These are phyloP conservation scores for Chloropsis cyanopogon DNA, from an alignment of 2,113 vertebrate genomes.

Conservation along the genomic window DNA sequence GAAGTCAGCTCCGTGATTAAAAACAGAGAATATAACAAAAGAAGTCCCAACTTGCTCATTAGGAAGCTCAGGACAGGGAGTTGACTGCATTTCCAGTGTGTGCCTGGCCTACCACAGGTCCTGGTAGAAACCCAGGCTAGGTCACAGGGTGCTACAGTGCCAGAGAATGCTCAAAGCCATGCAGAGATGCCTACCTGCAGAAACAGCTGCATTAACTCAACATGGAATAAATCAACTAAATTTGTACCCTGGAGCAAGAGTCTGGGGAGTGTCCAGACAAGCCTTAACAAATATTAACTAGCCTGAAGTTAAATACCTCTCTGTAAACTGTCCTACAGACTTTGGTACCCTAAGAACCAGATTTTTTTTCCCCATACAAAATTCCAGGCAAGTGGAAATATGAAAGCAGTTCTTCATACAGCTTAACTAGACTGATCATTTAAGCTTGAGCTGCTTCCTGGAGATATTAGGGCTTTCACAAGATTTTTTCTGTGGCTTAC, in stretches of 20 bases:
- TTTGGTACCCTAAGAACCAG: neutral
- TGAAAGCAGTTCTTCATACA: neutral
- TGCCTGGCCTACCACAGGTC: neutral
- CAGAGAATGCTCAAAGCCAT: neutral
- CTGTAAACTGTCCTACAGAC: conserved; percentile 1
- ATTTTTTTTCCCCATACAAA: neutral
- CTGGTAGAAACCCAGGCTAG: neutral
- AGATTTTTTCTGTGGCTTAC: neutral
- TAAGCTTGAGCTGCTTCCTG: neutral
- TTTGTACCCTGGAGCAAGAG: conserved; percentile 23
- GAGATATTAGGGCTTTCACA: neutral
- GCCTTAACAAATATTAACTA: conserved; percentile 41
- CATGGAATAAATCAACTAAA: neutral
- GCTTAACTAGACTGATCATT: neutral
- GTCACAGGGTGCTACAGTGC: neutral
- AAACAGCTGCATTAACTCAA: neutral
- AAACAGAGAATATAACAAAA: neutral
- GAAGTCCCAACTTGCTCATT: neutral
- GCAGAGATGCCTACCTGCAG: neutral
- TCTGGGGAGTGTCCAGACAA: conserved; percentile 52
- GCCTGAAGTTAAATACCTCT: conserved; percentile 31
- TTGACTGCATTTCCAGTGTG: neutral
- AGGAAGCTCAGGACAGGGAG: neutral
- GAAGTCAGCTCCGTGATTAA: neutral
- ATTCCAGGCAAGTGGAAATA: neutral